Evolutionary conservation across 2,888 invertebrate genomes (phyloP).

Genomic region (Noctua fimbriata): DNA sequence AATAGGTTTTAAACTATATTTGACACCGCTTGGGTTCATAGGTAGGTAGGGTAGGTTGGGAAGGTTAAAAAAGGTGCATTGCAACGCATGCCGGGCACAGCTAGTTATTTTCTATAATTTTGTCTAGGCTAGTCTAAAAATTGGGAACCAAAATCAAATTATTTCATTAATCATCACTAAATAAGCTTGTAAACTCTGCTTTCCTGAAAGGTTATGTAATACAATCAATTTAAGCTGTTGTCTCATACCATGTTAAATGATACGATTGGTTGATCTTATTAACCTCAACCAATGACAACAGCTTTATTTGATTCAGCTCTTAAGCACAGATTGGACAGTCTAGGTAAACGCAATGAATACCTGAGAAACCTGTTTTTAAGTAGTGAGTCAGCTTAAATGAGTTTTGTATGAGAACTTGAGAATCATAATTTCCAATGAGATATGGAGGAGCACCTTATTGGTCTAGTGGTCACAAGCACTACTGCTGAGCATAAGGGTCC

Average conservation of each 20-base stretch:
- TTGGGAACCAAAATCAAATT: background rate
- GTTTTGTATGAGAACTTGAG: background rate
- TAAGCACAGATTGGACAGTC: background rate
- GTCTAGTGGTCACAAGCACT: background rate
- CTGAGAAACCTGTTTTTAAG: constrained; percentile 5
- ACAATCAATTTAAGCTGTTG: background rate
- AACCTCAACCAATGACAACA: background rate
- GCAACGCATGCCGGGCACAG: too few relatives aligned
- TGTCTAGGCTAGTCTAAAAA: background rate
- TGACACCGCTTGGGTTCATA: too few relatives aligned
- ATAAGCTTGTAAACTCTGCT: background rate
- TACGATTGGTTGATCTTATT: constrained; percentile 1
- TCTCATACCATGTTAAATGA: background rate
- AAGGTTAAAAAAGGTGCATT: too few relatives aligned
- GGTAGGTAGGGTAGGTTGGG: too few relatives aligned
- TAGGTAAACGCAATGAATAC: background rate
- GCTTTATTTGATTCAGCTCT: background rate
- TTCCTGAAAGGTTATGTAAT: background rate
- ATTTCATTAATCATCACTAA: background rate
- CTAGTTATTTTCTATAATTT: background rate
- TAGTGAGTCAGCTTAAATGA: background rate
- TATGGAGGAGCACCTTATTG: background rate
- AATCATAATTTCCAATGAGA: background rate
- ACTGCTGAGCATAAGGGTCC: background rate
- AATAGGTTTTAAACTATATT: too few relatives aligned